A percentile compares a stretch with the other conserved stretches of the same genome.
phyloP scores from a whole-genome alignment of 2,888 invertebrate species.

The Lumbricus terrestris region DNA sequence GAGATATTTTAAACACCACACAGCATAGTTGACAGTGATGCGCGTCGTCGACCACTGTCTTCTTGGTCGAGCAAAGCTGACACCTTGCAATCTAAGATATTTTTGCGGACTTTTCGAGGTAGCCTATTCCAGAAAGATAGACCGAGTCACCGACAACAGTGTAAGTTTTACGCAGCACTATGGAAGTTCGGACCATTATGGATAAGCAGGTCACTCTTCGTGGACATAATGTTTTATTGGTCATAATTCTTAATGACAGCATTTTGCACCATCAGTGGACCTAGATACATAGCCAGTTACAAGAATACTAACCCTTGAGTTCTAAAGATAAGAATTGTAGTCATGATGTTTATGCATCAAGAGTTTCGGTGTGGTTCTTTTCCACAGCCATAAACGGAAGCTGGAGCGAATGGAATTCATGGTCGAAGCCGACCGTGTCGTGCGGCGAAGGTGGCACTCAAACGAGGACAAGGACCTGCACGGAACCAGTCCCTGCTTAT shows the following conservation, averaged over 20 bases:
- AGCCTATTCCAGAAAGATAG: too few species aligned
- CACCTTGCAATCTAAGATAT: neutral
- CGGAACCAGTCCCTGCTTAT: constrained; percentile 39
- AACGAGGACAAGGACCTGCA: constrained; percentile 32
- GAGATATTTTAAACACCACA: neutral
- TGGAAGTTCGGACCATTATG: too few species aligned
- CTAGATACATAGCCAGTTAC: neutral
- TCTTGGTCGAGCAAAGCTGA: neutral
- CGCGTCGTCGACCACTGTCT: neutral
- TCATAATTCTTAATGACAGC: neutral
- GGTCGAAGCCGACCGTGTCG: constrained; percentile 29
- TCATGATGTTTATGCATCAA: neutral
- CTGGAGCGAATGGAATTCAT: constrained; percentile 33
- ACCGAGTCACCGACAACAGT: too few species aligned
- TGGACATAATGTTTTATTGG: neutral
- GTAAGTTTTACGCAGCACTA: too few species aligned
- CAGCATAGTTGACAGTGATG: neutral
- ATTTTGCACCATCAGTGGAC: neutral
- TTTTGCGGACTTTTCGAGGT: too few species aligned
- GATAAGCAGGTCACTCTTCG: too few species aligned
- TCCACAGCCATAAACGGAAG: constrained; percentile 32
- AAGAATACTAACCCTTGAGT: neutral
- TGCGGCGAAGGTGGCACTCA: constrained; percentile 30
- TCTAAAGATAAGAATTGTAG: neutral
- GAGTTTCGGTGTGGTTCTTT: neutral